A percentile compares a stretch with the other conserved stretches of the same genome.
phyloP scores from a whole-genome alignment of 2,888 invertebrate species.

The Megamerina dolium region DNA sequence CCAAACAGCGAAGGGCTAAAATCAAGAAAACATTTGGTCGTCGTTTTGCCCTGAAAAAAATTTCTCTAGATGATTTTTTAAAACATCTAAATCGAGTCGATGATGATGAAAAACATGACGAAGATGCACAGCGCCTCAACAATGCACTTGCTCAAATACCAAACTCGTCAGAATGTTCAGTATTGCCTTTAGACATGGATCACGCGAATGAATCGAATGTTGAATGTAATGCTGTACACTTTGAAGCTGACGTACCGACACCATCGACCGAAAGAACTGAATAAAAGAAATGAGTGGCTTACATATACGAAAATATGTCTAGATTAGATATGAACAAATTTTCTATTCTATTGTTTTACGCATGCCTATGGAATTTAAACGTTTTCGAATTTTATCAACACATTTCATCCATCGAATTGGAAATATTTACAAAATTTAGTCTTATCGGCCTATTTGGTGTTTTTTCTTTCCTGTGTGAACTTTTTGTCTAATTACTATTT shows the following conservation, averaged over 20 bases:
- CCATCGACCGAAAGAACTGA: too few species aligned
- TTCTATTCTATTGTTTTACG: constrained; percentile 18
- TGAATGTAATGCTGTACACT: neutral
- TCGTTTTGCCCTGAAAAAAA: constrained; percentile 33
- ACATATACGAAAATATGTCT: neutral
- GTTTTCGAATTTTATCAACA: too few species aligned
- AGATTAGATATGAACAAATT: constrained; percentile 6
- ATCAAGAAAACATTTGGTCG: constrained; percentile 42
- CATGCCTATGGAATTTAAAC: constrained; percentile 27
- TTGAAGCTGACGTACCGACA: too few species aligned
- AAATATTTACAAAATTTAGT: too few species aligned
- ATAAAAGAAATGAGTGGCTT: too few species aligned
- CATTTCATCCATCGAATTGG: too few species aligned
- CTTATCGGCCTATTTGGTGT: too few species aligned
- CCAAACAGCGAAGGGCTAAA: constrained; percentile 39
- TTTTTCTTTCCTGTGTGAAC: too few species aligned
- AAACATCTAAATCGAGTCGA: constrained; percentile 39
- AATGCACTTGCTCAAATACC: too few species aligned
- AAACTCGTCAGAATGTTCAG: too few species aligned
- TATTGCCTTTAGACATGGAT: too few species aligned
- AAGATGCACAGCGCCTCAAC: constrained; percentile 1
- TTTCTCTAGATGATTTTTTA: constrained; percentile 40
- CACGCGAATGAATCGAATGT: neutral
- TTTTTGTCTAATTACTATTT: too few species aligned
- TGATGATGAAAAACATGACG: constrained; percentile 24